Evolutionary conservation across 1,140 invertebrate species (phyloP), one percentile per base, ranked within the genome.

Genomic region (Drosophila lacteicornis): DNA sequence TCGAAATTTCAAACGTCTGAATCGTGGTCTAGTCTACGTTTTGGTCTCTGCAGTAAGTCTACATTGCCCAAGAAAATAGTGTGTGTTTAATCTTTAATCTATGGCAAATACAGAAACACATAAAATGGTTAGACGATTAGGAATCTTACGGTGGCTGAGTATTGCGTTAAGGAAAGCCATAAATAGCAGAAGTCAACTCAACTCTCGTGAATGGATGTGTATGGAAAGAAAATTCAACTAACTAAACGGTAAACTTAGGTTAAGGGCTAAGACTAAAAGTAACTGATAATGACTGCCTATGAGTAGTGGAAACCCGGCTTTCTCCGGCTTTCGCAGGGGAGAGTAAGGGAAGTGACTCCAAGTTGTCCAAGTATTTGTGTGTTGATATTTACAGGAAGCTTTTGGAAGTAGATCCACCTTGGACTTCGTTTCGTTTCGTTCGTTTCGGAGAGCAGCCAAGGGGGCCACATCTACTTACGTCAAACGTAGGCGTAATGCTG

Each of bases 201-300:
- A 56, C 56, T 46, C 62, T 50, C 62, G 42, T 36, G 33, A 68
- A 68, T 77, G 75, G 36, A 30, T 55, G 43, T 36, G 51, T 36
- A 69, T 77, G 63, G 27, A 65, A 75, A 69, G 27, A 65, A 65
- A 78, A 78, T 78, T 60, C 59, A 59, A 47, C 71, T 84, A 82
- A 66, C 49, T 83, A 78, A 69, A 74, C 45, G 4, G 62, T 76
- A 71, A 49, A 80, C 49, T 80, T 58, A 69, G 25, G 42, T 60
- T 51, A 67, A 61, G 63, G 50, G 45, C 46, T 49, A 68, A 58
- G 50, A 47, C 46, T 77, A 58, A 57, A 46, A 40, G 33, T 81
- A 81, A 69, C 66, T 62, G 42, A 66, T 75, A 82, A 75, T 87
- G 85, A 88, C 84, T 87, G 76, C 56, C 63, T 77, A 74, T 80